A percentile compares a stretch with the other conserved stretches of the same genome.
Conservation (phyloP, 2,888 invertebrate genomes). For the Acanthopleura granulata region DNA sequence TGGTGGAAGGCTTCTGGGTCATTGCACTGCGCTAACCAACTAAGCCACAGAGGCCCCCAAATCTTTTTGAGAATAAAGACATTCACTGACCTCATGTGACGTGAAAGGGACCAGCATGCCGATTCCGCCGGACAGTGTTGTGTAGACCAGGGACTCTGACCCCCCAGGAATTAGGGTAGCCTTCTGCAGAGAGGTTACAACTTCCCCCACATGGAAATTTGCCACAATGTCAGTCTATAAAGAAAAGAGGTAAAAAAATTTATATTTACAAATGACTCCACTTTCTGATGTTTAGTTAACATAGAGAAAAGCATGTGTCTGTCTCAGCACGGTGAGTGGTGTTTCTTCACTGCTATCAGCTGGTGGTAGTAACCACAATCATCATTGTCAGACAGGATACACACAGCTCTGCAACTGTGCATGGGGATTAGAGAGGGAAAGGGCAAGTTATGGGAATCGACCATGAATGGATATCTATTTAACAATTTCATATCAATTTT, state of each 20-base stretch:
- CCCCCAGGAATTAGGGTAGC: slow-evolving; percentile 97
- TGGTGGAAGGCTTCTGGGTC: too few species aligned
- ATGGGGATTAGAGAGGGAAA: too few species aligned
- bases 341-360: neutral
- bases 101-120: slow-evolving; percentile 70
- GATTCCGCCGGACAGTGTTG: slow-evolving; percentile 84
- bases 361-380: neutral
- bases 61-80: too few species aligned
- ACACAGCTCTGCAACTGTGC: too few species aligned
- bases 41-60: too few species aligned
- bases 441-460: too few species aligned
- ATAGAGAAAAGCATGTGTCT: neutral
- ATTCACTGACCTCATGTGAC: slow-evolving; percentile 64
- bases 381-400: neutral
- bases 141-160: slow-evolving; percentile 95
- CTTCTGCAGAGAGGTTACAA: slow-evolving; percentile 94
- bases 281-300: too few species aligned
- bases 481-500: too few species aligned
- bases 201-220: slow-evolving; percentile 96
- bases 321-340: neutral
- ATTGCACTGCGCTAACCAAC: too few species aligned
- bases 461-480: too few species aligned
- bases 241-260: slow-evolving; percentile 15
- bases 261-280: neutral
- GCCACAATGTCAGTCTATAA: slow-evolving; percentile 81